Conservation (phyloP, 1,140 invertebrate genomes). For the Wiebesia pumilae region DNA sequence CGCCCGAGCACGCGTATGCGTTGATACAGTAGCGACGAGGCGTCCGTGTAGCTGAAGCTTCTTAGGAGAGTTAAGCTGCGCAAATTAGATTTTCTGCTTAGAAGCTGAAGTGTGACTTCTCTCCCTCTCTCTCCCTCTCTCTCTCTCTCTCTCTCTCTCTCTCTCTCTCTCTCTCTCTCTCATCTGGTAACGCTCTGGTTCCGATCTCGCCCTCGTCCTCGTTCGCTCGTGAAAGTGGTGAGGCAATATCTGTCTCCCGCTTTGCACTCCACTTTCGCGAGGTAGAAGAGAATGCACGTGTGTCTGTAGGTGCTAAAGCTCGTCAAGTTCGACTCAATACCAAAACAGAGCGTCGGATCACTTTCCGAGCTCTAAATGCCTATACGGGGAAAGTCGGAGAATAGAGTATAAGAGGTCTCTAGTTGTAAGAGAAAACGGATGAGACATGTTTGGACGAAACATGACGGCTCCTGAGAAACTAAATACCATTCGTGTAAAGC, state of each 20-base stretch:
- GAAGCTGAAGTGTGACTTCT: slow-evolving; percentile 15
- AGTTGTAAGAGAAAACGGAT: background rate
- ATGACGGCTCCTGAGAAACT: background rate
- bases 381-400: background rate
- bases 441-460: background rate
- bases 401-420: background rate
- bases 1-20: background rate
- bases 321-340: slow-evolving; percentile 5
- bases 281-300: background rate
- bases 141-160: background rate
- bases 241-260: background rate
- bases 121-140: background rate
- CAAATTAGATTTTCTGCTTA: slow-evolving; percentile 26
- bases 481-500: background rate
- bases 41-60: background rate
- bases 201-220: background rate
- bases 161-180: background rate
- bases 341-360: background rate
- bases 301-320: background rate
- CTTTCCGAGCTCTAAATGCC: background rate
- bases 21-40: background rate
- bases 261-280: background rate
- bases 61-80: slow-evolving; percentile 4
- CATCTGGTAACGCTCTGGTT: background rate
- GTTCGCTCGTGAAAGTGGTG: background rate